phyloP scores from a whole-genome alignment of 2,113 vertebrate species.

The Peromyscus californicus region DNA sequence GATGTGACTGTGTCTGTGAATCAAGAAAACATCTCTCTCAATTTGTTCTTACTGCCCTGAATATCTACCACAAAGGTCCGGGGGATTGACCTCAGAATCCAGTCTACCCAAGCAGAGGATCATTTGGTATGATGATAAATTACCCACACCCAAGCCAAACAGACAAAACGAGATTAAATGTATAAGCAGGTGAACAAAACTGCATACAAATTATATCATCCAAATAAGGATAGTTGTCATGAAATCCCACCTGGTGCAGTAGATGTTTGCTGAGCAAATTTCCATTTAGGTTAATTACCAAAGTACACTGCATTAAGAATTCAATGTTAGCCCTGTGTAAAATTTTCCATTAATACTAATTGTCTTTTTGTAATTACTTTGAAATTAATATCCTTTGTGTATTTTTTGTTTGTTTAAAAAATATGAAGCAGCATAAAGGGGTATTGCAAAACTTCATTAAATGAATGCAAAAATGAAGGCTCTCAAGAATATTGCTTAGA shows the following conservation, averaged over 20 bases:
- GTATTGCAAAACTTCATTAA: conserved; percentile 54
- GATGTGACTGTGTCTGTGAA: background rate
- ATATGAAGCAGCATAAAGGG: conserved; percentile 25
- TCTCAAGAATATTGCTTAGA: conserved; percentile 62
- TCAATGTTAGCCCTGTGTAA: background rate
- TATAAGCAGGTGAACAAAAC: conserved; percentile 14
- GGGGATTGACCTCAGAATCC: background rate
- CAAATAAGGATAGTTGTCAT: background rate
- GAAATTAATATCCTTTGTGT: conserved; percentile 34
- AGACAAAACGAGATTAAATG: conserved; percentile 46
- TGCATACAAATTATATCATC: background rate
- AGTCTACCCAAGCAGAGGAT: background rate
- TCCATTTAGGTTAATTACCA: conserved; percentile 53
- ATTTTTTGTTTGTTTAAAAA: conserved; percentile 59
- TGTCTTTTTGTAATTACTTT: conserved; percentile 55
- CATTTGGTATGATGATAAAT: conserved; percentile 9
- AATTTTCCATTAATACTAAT: conserved; percentile 45
- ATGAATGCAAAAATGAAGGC: conserved; percentile 50
- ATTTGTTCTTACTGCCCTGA: background rate
- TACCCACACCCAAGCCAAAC: background rate
- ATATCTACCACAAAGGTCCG: background rate
- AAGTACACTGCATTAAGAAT: conserved; percentile 55
- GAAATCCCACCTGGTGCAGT: background rate
- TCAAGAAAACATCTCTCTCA: background rate
- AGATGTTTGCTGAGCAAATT: conserved; percentile 55